phyloP scores from a whole-genome alignment of 2,888 invertebrate species.

The Hylaea fasciaria region DNA sequence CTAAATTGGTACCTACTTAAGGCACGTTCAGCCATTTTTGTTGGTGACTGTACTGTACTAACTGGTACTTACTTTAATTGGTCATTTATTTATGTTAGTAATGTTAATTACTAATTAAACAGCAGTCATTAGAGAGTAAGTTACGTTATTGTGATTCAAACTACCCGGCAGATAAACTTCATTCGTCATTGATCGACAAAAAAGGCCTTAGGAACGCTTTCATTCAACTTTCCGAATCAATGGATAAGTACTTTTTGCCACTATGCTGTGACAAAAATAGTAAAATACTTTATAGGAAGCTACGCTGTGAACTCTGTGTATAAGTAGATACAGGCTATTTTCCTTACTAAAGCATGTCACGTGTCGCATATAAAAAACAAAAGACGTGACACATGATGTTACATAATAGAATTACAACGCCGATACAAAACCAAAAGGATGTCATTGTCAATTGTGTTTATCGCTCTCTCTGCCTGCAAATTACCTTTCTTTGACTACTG shows the following conservation, averaged over 20 bases:
- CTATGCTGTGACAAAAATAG: neutral
- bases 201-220: conserved; percentile 39
- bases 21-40: too few species aligned
- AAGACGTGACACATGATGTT: conserved; percentile 40
- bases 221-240: conserved; percentile 46
- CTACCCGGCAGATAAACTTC: neutral
- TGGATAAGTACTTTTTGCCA: conserved; percentile 24
- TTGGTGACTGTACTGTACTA: too few species aligned
- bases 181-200: conserved; percentile 15
- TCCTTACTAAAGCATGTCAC: conserved; percentile 11
- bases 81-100: too few species aligned
- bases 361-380: conserved; percentile 35
- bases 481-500: conserved; percentile 48
- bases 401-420: conserved; percentile 43
- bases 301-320: neutral
- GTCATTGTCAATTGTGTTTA: conserved; percentile 51
- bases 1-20: too few species aligned
- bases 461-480: conserved; percentile 43
- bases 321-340: conserved; percentile 1
- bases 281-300: too few species aligned
- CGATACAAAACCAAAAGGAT: conserved; percentile 47
- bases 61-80: too few species aligned
- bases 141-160: neutral
- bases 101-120: too few species aligned
- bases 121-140: neutral